A percentile compares a stretch with the other conserved stretches of the same genome.
Evolutionary conservation across 2,113 vertebrate species (phyloP).

Genomic region (Notothenia coriiceps): DNA sequence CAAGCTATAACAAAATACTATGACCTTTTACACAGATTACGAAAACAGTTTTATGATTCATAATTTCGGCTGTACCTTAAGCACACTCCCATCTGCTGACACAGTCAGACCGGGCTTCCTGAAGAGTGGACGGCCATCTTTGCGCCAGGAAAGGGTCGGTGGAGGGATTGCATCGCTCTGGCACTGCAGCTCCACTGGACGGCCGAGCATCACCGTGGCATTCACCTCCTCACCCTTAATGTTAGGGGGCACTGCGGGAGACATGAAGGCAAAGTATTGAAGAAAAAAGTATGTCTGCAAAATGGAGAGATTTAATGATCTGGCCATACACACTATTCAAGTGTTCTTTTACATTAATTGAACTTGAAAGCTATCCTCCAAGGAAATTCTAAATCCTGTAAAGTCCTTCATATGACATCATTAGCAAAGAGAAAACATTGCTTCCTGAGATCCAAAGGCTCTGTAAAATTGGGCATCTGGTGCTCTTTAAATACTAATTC

Average conservation of each 20-base stretch:
- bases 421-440: slow-evolving; percentile 28
- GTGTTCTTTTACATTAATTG: background rate
- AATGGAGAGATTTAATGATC: background rate
- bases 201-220: slow-evolving; percentile 86
- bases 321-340: background rate
- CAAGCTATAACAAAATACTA: background rate
- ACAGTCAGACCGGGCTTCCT: slow-evolving; percentile 88
- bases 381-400: background rate
- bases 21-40: background rate
- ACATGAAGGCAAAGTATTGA: slow-evolving; percentile 20
- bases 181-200: slow-evolving; percentile 88
- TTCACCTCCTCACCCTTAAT: slow-evolving; percentile 97
- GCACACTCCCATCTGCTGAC: slow-evolving; percentile 86
- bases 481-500: slow-evolving; percentile 44
- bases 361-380: background rate
- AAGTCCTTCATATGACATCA: slow-evolving; percentile 34
- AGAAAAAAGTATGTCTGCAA: background rate
- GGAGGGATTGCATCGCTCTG: slow-evolving; percentile 90
- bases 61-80: slow-evolving; percentile 85
- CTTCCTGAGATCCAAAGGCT: slow-evolving; percentile 28
- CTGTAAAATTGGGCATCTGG: slow-evolving; percentile 28
- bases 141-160: slow-evolving; percentile 89
- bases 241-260: slow-evolving; percentile 90
- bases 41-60: background rate
- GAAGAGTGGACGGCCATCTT: slow-evolving; percentile 90